phyloP scores from a whole-genome alignment of 2,888 invertebrate species.

The Ichneumoninae sp. region DNA sequence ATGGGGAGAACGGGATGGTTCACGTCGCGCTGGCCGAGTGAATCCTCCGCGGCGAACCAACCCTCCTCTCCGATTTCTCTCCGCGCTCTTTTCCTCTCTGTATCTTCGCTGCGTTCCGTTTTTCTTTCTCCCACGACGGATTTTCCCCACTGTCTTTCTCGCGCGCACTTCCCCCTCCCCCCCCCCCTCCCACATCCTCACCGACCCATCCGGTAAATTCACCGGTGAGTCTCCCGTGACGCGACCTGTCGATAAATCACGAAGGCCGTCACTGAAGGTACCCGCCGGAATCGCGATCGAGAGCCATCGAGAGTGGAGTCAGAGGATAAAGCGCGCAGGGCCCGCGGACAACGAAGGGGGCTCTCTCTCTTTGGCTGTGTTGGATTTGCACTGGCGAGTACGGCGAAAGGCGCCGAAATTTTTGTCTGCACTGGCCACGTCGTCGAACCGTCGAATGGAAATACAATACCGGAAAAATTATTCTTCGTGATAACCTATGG shows the following conservation, averaged over 20 bases:
- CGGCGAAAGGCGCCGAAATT: no score
- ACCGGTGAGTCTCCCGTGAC: constrained; percentile 67
- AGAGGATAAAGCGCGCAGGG: constrained; percentile 33
- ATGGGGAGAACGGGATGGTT: constrained; percentile 1
- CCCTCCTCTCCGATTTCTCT: constrained; percentile 30
- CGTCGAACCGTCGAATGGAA: no score
- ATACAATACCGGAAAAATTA: no score
- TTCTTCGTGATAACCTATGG: no score
- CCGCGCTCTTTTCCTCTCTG: constrained; percentile 18
- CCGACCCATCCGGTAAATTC: constrained; percentile 38
- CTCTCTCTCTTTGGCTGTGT: constrained; percentile 4
- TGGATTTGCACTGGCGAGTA: background rate
- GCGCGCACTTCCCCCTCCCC: background rate
- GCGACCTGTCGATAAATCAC: constrained; percentile 76
- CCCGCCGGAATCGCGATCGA: constrained; percentile 54
- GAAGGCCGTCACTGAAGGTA: constrained; percentile 61
- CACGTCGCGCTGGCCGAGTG: constrained; percentile 27
- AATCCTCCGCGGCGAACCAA: constrained; percentile 21
- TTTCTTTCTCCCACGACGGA: constrained; percentile 3
- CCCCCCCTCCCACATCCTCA: background rate
- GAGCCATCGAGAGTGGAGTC: constrained; percentile 58
- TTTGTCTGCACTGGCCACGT: no score
- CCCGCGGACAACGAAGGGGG: background rate
- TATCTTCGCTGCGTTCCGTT: constrained; percentile 4
- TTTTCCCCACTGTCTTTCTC: constrained; percentile 20